Evolutionary conservation across 2,888 invertebrate species (phyloP), one percentile per base, ranked within the genome.

Genomic region (Brachynemurus nebulosus): DNA sequence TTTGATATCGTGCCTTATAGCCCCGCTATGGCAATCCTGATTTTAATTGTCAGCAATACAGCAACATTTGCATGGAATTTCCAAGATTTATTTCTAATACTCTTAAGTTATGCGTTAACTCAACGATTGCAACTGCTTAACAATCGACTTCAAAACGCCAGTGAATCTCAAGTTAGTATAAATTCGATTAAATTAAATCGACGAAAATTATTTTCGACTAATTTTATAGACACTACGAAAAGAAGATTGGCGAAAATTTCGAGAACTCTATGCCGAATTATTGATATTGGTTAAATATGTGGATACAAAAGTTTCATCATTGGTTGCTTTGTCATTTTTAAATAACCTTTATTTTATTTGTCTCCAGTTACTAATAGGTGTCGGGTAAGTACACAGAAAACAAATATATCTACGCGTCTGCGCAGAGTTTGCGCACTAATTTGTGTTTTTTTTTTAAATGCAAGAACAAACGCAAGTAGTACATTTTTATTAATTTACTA

Each of bases 1-100:
- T 23, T 25, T 2, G 30, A 18, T n/a, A 40, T n/a, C 6, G 11
- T 14, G 14, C 14, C 12, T 11, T 40, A 25, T 20, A 40, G 17
- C 11, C 4, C 14, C 14, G 25, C 27, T 27, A 14, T 40, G 27
- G 40, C 19, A 40, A 14, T 40, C 9, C 17, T 40, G n/a, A 27
- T 40, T 27, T 21, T 40, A 11, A 16, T 40, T 4, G 18, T 40
- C 9, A 40, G 40, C 27, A 40, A 40, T 25, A 23, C 27, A 14
- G 40, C 40, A 16, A 40, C 40, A 27, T 40, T 40, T 25, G 20
- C 40, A 25, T 40, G 40, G 40, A 40, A 40, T 17, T 40, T 40
- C 27, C 40, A 40, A 25, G 40, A 40, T 25, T 27, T 40, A 9
- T 40, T 40, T 17, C 16, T 40, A 2, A 27, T 40, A 14, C 6